Conservation (phyloP, 2,888 invertebrate genomes). For the Linnaemya vulpina region DNA sequence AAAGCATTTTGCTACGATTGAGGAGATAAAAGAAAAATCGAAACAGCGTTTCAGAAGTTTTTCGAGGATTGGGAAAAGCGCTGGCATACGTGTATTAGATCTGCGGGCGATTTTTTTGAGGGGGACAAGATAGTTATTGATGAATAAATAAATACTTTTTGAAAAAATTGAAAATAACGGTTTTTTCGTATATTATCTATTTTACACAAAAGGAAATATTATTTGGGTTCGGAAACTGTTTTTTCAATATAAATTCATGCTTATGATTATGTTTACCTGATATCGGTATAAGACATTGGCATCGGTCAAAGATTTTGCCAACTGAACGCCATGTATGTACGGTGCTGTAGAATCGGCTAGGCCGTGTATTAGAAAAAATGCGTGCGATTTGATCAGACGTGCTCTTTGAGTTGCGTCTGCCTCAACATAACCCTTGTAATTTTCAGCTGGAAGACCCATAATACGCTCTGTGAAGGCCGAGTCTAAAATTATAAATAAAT, state of each 20-base stretch:
- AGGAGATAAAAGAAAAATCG: too few relatives aligned
- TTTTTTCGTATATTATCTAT: too few relatives aligned
- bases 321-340: constrained; percentile 95
- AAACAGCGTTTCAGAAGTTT: too few relatives aligned
- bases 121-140: too few relatives aligned
- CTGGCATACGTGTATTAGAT: too few relatives aligned
- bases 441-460: constrained; percentile 93
- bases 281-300: constrained; percentile 95
- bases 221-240: background rate
- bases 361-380: constrained; percentile 95
- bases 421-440: constrained; percentile 95
- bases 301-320: constrained; percentile 93
- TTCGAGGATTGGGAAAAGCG: too few relatives aligned
- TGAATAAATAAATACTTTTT: too few relatives aligned
- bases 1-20: too few relatives aligned
- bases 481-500: constrained; percentile 85
- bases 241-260: too few relatives aligned
- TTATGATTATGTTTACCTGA: constrained; percentile 87
- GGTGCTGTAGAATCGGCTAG: constrained; percentile 96
- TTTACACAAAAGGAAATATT: too few relatives aligned
- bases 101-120: too few relatives aligned
- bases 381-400: constrained; percentile 93
- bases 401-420: constrained; percentile 95
- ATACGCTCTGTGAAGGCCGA: constrained; percentile 98
- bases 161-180: too few relatives aligned